Base-by-base conservation (phyloP, 2,888 invertebrate genomes). In the Gisinianus flammeolus region DNA sequence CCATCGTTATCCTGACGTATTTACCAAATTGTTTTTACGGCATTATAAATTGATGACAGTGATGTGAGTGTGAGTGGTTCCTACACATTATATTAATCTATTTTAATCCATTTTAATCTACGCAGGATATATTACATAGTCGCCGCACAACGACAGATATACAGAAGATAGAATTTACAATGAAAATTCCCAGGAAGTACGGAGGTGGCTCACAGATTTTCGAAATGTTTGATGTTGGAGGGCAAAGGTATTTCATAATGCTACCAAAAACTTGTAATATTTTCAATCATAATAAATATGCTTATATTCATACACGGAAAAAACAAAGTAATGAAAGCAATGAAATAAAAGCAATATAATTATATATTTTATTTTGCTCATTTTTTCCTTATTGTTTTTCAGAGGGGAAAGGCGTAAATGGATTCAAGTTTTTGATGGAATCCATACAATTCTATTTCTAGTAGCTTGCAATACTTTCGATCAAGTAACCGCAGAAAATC, bases 211-310 rank as follows among this genome's bases (percentile, higher is more conserved):
- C 88, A 6, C 92, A 93, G 85, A 90, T 91, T 31, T 93, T 93
- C 86, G 92, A 92, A 89, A 93, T 94, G 91, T 94, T 91, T 85
- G 94, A 94, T 85, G 94, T 94, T 0, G 94, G 94, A 0, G 94
- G 94, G 0, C 94, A 94, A 86, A 88, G n/a, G n/a, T n/a, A n/a
- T n/a, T n/a, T n/a, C n/a, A n/a, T n/a, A n/a, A n/a, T n/a, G n/a
- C n/a, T n/a, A n/a, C n/a, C n/a, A n/a, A n/a, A n/a, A n/a, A n/a
- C n/a, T n/a, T n/a, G n/a, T n/a, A n/a, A n/a, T n/a, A n/a, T n/a
- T n/a, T n/a, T n/a, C n/a, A n/a, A n/a, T n/a, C n/a, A n/a, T n/a
- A n/a, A n/a, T n/a, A n/a, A n/a, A n/a, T n/a, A n/a, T n/a, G n/a
- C n/a, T n/a, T n/a, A n/a, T n/a, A n/a, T n/a, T n/a, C n/a, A n/a